Evolutionary conservation across 2,888 invertebrate species (phyloP).

Genomic region (Plagiodera versicolora): DNA sequence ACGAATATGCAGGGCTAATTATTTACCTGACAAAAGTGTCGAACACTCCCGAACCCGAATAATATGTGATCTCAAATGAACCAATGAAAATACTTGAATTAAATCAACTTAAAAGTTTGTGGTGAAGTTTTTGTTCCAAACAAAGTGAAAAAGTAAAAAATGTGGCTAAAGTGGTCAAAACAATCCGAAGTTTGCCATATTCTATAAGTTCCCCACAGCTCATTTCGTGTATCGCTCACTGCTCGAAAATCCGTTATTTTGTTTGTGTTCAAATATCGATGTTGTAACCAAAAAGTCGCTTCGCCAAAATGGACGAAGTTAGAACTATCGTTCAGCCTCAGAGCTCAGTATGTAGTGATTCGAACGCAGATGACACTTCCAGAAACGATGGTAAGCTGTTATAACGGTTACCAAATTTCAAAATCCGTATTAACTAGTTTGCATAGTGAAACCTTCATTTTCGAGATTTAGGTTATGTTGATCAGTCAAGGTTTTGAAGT

Average conservation of each 20-base stretch:
- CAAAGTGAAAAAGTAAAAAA: conserved; percentile 48
- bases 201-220: conserved; percentile 32
- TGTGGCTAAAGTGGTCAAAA: conserved; percentile 43
- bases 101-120: conserved; percentile 51
- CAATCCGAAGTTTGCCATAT: conserved; percentile 27
- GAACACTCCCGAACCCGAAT: conserved; percentile 31
- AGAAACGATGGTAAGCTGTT: conserved; percentile 49
- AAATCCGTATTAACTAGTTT: neutral
- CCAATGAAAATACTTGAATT: conserved; percentile 45
- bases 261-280: conserved; percentile 39
- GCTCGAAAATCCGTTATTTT: conserved; percentile 20
- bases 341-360: conserved; percentile 53
- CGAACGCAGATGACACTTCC: conserved; percentile 48
- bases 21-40: conserved; percentile 41
- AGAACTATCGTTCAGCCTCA: conserved; percentile 52
- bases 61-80: conserved; percentile 29
- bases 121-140: conserved; percentile 49
- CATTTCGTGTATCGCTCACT: conserved; percentile 14
- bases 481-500: conserved; percentile 13
- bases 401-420: neutral
- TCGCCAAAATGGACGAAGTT: conserved; percentile 55
- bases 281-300: conserved; percentile 47
- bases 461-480: conserved; percentile 36
- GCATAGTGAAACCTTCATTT: neutral
- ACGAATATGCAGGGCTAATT: conserved; percentile 11